phyloP scores from a whole-genome alignment of 2,888 invertebrate genomes.

The Lasioglossum pauxillum region DNA sequence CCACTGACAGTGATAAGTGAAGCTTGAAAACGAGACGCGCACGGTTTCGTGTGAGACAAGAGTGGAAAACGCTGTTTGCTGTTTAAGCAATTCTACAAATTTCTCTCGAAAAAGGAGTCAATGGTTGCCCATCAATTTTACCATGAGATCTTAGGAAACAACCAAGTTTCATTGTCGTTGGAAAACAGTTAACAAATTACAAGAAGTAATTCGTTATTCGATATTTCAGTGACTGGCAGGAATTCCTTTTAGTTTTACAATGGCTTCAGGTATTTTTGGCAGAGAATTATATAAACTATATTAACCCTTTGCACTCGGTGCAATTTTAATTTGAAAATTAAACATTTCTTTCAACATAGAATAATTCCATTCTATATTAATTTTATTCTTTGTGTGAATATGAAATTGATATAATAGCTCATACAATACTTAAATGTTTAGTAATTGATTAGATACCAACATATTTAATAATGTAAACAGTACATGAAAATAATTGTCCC shows the following conservation, averaged over 20 bases:
- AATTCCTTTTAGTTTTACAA: background rate
- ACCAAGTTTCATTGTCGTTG: background rate
- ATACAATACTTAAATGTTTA: too few species aligned
- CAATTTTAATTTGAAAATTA: too few species aligned
- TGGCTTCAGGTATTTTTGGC: background rate
- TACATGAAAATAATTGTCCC: too few species aligned
- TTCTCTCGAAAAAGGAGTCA: background rate
- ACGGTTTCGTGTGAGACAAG: background rate
- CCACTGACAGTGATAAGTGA: conserved; percentile 1
- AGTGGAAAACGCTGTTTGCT: background rate
- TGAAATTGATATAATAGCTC: too few species aligned
- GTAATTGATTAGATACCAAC: too few species aligned
- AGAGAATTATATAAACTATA: background rate
- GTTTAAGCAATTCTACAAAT: conserved; percentile 6
- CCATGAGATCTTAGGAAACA: background rate
- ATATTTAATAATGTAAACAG: too few species aligned
- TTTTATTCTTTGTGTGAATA: too few species aligned
- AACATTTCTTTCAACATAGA: too few species aligned
- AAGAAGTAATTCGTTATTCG: background rate
- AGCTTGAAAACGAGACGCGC: background rate
- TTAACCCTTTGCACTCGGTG: too few species aligned
- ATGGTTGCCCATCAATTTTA: background rate
- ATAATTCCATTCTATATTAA: too few species aligned
- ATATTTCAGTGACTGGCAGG: background rate
- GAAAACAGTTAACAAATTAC: background rate